A percentile compares a stretch with the other conserved stretches of the same genome.
Conservation (phyloP, 1,140 invertebrate genomes). For the Andricus grossulariae region DNA sequence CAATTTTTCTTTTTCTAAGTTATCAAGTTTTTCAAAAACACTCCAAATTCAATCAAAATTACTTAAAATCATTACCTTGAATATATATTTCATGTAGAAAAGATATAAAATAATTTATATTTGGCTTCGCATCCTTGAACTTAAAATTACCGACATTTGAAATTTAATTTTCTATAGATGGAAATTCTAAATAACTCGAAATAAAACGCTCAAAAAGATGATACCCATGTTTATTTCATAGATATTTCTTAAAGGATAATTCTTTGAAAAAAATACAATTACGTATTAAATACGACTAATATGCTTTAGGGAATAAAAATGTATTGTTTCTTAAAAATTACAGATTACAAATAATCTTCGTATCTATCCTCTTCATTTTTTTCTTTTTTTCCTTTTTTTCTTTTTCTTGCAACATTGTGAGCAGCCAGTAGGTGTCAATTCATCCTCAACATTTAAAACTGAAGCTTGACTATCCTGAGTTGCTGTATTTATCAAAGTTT, state of each 20-base stretch:
- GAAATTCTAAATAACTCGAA: background rate
- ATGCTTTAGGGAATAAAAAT: conserved; percentile 29
- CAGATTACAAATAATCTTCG: conserved; percentile 2
- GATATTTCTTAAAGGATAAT: too few relatives aligned
- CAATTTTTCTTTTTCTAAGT: too few relatives aligned
- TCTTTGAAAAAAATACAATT: background rate
- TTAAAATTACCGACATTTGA: background rate
- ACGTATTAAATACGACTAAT: conserved; percentile 23
- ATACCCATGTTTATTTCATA: background rate
- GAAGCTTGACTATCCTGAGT: conserved; percentile 52
- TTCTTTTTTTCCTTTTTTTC: conserved; percentile 55
- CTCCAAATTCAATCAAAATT: too few relatives aligned
- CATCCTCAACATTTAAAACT: conserved; percentile 49
- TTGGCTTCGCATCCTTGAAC: conserved; percentile 1
- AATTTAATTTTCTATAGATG: conserved; percentile 26
- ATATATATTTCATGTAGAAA: background rate
- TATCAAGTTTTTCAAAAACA: too few relatives aligned
- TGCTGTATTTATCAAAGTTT: conserved; percentile 43
- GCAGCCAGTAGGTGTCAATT: conserved; percentile 58
- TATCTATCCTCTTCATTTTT: conserved; percentile 47
- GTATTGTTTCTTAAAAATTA: conserved; percentile 30
- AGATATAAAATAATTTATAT: background rate
- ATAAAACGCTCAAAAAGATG: too few relatives aligned
- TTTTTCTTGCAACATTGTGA: conserved; percentile 66
- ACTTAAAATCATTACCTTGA: too few relatives aligned